Conservation (phyloP, 2,113 vertebrate genomes). For the Sander vitreus region DNA sequence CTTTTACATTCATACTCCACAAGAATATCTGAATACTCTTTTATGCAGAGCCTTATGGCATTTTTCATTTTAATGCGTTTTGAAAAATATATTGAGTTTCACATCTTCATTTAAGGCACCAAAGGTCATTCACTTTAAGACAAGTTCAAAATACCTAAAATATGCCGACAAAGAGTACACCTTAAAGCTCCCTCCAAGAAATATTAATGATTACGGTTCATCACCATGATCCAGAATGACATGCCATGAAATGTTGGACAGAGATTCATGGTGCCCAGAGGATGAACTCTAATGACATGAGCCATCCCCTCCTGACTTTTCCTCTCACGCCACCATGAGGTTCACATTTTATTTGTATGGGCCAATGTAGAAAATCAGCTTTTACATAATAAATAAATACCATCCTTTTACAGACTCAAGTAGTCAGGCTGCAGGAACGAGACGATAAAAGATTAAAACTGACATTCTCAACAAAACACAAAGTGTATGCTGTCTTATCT, state of each 20-base stretch:
- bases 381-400: constrained; percentile 11
- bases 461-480: constrained; percentile 19
- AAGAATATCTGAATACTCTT: neutral
- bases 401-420: neutral
- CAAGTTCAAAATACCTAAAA: neutral
- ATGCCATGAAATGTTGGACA: neutral
- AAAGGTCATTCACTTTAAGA: neutral
- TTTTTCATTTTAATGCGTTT: neutral
- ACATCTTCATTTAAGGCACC: neutral
- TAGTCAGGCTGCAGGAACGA: neutral
- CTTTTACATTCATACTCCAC: neutral
- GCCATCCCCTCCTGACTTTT: no score
- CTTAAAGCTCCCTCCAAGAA: neutral
- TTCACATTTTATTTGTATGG: neutral
- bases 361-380: neutral
- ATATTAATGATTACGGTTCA: neutral
- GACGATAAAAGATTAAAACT: neutral
- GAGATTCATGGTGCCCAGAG: neutral
- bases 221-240: neutral
- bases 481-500: constrained; percentile 2
- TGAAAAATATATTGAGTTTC: neutral
- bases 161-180: neutral
- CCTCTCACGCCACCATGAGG: neutral
- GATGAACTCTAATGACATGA: neutral
- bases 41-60: neutral